These are phyloP conservation scores for Mechanitis messenoides DNA, from an alignment of 2,888 invertebrate genomes.

Conservation along the genomic window DNA sequence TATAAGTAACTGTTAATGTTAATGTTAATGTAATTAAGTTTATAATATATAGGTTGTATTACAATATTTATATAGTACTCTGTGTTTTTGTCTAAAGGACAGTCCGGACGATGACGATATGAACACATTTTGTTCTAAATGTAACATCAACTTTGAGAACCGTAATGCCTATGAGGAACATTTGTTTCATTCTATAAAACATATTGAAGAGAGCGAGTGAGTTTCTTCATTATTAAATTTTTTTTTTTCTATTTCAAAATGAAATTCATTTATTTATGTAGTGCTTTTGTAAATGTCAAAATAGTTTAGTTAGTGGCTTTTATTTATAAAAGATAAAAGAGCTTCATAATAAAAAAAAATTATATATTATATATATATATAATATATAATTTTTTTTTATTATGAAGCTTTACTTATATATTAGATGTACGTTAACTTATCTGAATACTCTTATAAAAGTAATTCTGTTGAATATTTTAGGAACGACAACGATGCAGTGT, in stretches of 20 bases:
- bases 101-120: constrained; percentile 51
- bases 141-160: constrained; percentile 58
- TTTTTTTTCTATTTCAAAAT: not conserved
- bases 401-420: too few relatives aligned
- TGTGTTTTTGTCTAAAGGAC: constrained; percentile 38
- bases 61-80: not conserved
- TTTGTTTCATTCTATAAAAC: constrained; percentile 56
- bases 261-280: too few relatives aligned
- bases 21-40: too few relatives aligned
- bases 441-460: not conserved
- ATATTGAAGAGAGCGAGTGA: constrained; percentile 44
- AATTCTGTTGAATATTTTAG: constrained; percentile 30
- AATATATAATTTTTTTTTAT: too few relatives aligned
- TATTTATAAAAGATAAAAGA: too few relatives aligned
- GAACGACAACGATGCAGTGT: constrained; percentile 32
- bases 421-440: too few relatives aligned
- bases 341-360: too few relatives aligned
- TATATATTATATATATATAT: too few relatives aligned
- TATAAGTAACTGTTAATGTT: too few relatives aligned
- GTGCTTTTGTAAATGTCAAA: too few relatives aligned
- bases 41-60: too few relatives aligned
- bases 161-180: constrained; percentile 59
- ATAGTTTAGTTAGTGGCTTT: too few relatives aligned
- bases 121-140: constrained; percentile 52
- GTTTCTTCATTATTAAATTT: constrained; percentile 20